Base-by-base conservation (phyloP, 2,888 invertebrate genomes). In the Drosophila suboccidentalis region DNA sequence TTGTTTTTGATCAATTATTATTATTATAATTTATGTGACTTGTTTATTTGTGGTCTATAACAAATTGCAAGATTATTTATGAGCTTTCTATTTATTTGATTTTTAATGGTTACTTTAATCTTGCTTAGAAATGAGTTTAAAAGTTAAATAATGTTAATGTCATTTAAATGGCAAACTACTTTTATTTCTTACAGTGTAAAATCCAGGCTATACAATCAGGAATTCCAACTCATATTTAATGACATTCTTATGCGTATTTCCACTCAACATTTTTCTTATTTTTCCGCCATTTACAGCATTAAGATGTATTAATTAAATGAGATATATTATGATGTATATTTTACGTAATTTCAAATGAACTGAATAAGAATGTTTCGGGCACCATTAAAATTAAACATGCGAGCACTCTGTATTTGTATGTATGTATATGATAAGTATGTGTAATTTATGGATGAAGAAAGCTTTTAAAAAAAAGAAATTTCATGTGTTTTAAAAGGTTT, bases 341-440 rank as follows among this genome's bases (percentile, higher is more conserved):
- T 75, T 66, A 80, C 76, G 65, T 62, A 69, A 69, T 69, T 70
- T 61, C 44, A 69, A 82, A 82, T 79, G 61, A 85, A 78, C 70
- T 69, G 68, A 75, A 32, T 54, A 57, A n/a, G 54, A 29, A 34
- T 38, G 62, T 44, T 70, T 55, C 46, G n/a, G 43, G 47, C 11
- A 67, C 62, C 71, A 80, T 83, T 81, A 72, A 78, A 83, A 78
- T 59, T 60, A 78, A n/a, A 44, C 11, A 63, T 26, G 36, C 32
- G 17, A 34, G 32, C 22, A 57, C 41, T 38, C 34, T 39, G 17
- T n/a, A 17, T 10, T 17, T 17, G 44, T 43, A 44, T 29, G 5
- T 49, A n/a, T n/a, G 9, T 49, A 15, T n/a, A 6, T 38, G n/a
- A 63, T 73, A 66, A 61, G 71, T 73, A 29, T 58, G 57, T 53